Conservation (phyloP, 2,113 vertebrate genomes). For the Micronycteris hirsuta region DNA sequence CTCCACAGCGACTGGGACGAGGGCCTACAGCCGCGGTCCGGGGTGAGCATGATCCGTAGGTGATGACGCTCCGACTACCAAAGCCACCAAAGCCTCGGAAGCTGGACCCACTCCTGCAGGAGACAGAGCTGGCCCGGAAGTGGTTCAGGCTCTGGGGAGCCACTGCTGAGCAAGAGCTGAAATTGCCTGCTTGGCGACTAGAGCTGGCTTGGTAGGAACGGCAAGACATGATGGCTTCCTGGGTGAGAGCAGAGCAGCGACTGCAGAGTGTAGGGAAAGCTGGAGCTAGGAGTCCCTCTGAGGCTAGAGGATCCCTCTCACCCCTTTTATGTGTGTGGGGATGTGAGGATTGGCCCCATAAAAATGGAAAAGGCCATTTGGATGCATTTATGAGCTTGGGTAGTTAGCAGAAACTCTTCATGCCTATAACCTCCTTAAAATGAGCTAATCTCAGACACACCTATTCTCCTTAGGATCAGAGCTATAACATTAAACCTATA, state of each 20-base stretch:
- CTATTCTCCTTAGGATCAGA: conserved; percentile 51
- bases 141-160: conserved; percentile 30
- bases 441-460: conserved; percentile 67
- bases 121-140: conserved; percentile 20
- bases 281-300: conserved; percentile 48
- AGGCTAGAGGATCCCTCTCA: conserved; percentile 39
- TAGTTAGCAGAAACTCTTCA: conserved; percentile 71
- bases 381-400: conserved; percentile 77
- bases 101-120: conserved; percentile 24
- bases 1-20: not conserved
- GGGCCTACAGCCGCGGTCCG: not conserved
- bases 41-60: conserved; percentile 36
- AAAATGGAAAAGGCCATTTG: conserved; percentile 63
- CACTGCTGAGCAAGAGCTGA: conserved; percentile 61
- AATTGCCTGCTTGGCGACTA: conserved; percentile 2
- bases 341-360: conserved; percentile 66
- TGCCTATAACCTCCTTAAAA: conserved; percentile 53
- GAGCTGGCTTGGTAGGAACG: conserved; percentile 49
- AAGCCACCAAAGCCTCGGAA: conserved; percentile 19
- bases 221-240: conserved; percentile 54
- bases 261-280: not conserved
- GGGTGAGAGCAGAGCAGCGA: not conserved
- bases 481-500: conserved; percentile 28
- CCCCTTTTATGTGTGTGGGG: conserved; percentile 63
- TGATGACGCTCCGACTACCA: conserved; percentile 59